Evolutionary conservation across 1,140 invertebrate genomes (phyloP).

Genomic region (Drosophila repletoides): DNA sequence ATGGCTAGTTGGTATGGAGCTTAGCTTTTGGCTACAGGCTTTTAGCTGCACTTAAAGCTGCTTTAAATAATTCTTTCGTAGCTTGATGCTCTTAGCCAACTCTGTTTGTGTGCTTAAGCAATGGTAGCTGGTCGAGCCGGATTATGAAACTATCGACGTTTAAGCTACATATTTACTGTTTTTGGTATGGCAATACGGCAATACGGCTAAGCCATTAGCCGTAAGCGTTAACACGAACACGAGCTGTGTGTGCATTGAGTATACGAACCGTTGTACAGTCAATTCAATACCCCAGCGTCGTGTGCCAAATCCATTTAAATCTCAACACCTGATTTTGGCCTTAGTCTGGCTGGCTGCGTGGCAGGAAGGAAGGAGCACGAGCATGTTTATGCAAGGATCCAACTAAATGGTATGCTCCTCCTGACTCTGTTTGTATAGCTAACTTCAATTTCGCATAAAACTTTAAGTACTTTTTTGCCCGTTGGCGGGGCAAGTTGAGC

Average conservation of each 20-base stretch:
- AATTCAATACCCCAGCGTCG: slow-evolving; percentile 8
- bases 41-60: too few relatives aligned
- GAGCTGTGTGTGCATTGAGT: slow-evolving; percentile 1
- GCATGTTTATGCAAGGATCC: slow-evolving; percentile 29
- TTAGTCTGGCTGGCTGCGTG: not conserved
- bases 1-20: too few relatives aligned
- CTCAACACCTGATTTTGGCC: slow-evolving; percentile 26
- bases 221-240: slow-evolving; percentile 16
- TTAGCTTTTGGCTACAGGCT: too few relatives aligned
- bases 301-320: slow-evolving; percentile 31
- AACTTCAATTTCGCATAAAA: slow-evolving; percentile 74
- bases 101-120: not conserved
- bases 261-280: not conserved
- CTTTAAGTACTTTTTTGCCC: slow-evolving; percentile 71
- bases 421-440: slow-evolving; percentile 53
- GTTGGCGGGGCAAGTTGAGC: slow-evolving; percentile 41
- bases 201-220: not conserved
- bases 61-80: too few relatives aligned
- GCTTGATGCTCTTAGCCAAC: not conserved
- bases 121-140: not conserved
- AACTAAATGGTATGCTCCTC: slow-evolving; percentile 4
- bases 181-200: not conserved
- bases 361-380: not conserved
- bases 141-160: not conserved
- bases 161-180: not conserved